phyloP scores from a whole-genome alignment of 2,113 vertebrate species.

The Marcusenius ussheri region DNA sequence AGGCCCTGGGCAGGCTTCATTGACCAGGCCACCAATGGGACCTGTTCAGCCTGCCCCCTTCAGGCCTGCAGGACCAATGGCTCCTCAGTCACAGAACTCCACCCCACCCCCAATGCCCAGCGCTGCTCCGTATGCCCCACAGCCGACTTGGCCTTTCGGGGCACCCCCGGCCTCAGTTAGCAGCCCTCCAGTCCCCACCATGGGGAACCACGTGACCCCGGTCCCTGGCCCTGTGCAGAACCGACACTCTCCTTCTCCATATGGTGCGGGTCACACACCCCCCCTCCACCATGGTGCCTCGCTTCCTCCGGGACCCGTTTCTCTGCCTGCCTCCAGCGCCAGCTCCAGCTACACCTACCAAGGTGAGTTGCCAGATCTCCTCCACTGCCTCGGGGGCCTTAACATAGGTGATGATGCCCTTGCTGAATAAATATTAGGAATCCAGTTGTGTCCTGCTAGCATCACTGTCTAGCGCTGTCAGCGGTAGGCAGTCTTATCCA shows the following conservation, averaged over 20 bases:
- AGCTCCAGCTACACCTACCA: conserved; percentile 42
- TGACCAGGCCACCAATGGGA: conserved; percentile 59
- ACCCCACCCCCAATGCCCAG: conserved; percentile 58
- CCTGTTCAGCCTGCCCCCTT: conserved; percentile 45
- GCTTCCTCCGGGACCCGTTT: conserved; percentile 27
- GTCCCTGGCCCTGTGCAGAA: conserved; percentile 31
- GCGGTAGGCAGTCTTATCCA: not conserved
- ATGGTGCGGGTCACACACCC: conserved; percentile 52
- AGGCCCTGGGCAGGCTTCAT: conserved; percentile 57
- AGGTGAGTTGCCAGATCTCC: conserved; percentile 34
- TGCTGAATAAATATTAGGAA: not conserved
- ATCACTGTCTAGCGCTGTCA: not conserved
- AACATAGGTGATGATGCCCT: not conserved
- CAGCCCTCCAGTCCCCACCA: conserved; percentile 36
- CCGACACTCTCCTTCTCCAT: conserved; percentile 50
- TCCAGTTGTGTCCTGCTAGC: not conserved
- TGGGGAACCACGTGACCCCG: conserved; percentile 57
- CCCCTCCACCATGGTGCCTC: conserved; percentile 59
- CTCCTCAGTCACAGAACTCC: conserved; percentile 54
- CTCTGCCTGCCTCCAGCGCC: conserved; percentile 53
- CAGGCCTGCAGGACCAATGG: conserved; percentile 38
- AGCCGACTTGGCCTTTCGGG: conserved; percentile 71
- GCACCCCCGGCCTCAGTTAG: conserved; percentile 45
- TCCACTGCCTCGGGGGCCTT: not conserved
- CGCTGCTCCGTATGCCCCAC: conserved; percentile 57